Base-by-base conservation (phyloP, 92 coral and sea anemone genomes). In the Chrysogorgia sp. region DNA sequence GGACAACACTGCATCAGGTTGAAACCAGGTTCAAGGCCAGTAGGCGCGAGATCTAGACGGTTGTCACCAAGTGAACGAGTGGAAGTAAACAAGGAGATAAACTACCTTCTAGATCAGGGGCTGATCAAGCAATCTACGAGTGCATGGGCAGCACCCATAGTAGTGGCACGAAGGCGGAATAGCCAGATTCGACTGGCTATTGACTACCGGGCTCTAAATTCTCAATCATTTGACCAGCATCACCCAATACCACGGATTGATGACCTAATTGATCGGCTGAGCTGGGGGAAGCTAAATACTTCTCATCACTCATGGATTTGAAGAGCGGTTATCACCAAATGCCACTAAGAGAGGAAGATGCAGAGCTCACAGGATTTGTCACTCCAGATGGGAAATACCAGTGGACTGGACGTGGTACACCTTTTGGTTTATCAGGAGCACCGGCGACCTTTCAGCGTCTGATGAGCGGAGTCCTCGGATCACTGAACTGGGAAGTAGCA, bases 1-100 rank as follows among this genome's bases (percentile, higher is more conserved):
- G 43, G 43, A 37, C 67, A 61, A 35, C 67, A 61, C 26, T 61
- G 67, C 26, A 68, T 68, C 1, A 6, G 74, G 1, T 23, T 66
- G 28, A 66, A 66, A 66, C 74, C 74, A 66, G 74, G 53, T 21
- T 66, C 52, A 21, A 66, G 74, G 29, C 74, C 74, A 22, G 58
- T 17, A 0, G 76, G 53, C 10, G 76, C 2, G 10, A 41, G 76
- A 68, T 58, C 76, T 24, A 68, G 76, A 50, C 33, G 76, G 1
- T 68, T 68, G 45, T 43, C 76, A 12, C 76, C 76, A 1, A 45
- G 59, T 17, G 76, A 69, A n/a, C 76, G 76, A 0, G 60, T 32
- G 0, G 76, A 69, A 69, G 76, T 69, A 3, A 69, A 69, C 1
- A 69, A 69, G 22, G 76, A 69, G 76, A 69, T 69, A 45, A 69